Conservation (phyloP, 2,113 vertebrate species). For the Cairina moschata region DNA sequence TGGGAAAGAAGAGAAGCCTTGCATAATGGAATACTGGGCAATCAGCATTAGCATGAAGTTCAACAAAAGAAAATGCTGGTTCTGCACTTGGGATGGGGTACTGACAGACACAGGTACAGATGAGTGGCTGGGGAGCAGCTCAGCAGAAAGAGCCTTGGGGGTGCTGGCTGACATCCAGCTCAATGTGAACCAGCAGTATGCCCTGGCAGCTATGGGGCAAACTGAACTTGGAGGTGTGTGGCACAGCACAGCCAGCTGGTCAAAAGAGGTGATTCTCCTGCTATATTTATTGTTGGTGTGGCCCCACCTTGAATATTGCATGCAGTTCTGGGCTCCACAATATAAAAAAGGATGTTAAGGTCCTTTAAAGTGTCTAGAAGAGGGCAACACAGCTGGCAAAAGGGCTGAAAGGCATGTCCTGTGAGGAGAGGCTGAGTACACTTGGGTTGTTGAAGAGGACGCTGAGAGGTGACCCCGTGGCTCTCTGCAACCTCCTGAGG, state of each 20-base stretch:
- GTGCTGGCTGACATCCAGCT: not conserved
- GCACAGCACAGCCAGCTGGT: not conserved
- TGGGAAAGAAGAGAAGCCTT: not conserved
- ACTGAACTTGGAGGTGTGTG: not conserved
- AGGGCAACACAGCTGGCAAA: not conserved
- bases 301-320: not conserved
- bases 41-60: not conserved
- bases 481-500: not conserved
- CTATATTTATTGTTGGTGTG: not conserved
- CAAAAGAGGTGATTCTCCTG: not conserved
- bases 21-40: not conserved
- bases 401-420: not conserved
- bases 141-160: not conserved
- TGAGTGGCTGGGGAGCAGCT: not conserved
- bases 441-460: not conserved
- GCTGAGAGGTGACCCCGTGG: not conserved
- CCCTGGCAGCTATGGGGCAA: not conserved
- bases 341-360: not conserved
- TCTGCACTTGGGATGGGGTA: not conserved
- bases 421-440: not conserved
- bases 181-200: not conserved
- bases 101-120: not conserved
- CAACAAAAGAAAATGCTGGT: not conserved
- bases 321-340: not conserved
- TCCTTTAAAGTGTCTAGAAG: not conserved